phyloP scores from a whole-genome alignment of 2,797 vertebrate species.

The Tolypeutes matacus region DNA sequence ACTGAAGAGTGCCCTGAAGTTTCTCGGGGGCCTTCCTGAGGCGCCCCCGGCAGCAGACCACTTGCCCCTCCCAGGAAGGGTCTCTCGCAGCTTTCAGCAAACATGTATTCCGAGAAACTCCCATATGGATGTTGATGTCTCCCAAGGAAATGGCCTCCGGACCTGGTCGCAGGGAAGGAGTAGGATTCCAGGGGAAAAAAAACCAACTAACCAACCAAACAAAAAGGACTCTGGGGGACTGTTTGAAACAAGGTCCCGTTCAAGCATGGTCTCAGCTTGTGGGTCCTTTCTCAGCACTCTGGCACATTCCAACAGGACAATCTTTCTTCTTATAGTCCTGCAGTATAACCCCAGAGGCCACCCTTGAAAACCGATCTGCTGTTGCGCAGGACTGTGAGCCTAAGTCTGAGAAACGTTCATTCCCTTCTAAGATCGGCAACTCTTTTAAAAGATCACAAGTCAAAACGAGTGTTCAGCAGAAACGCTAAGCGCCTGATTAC shows the following conservation, averaged over 20 bases:
- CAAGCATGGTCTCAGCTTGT: fast-evolving
- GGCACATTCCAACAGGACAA: neutral
- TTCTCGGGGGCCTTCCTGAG: neutral
- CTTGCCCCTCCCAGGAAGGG: neutral
- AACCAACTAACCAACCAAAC: too few species aligned
- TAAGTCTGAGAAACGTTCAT: neutral
- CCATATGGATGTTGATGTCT: fast-evolving
- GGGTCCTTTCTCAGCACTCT: neutral
- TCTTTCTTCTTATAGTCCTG: neutral
- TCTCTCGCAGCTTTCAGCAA: neutral
- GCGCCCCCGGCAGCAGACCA: neutral
- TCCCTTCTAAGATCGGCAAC: neutral
- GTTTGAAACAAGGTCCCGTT: neutral
- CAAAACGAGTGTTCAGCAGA: neutral
- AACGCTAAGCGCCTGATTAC: neutral
- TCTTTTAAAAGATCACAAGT: neutral
- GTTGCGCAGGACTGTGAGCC: neutral
- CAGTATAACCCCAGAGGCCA: neutral
- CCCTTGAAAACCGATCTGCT: neutral
- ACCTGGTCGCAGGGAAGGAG: too few species aligned
- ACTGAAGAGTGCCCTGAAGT: neutral
- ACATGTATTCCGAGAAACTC: neutral
- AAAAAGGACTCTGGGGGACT: too few species aligned
- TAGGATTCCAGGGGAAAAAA: too few species aligned
- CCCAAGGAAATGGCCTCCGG: neutral